A percentile compares a stretch with the other conserved stretches of the same genome.
Evolutionary conservation across 1,140 invertebrate species (phyloP).

Genomic region (Aplysia californica): DNA sequence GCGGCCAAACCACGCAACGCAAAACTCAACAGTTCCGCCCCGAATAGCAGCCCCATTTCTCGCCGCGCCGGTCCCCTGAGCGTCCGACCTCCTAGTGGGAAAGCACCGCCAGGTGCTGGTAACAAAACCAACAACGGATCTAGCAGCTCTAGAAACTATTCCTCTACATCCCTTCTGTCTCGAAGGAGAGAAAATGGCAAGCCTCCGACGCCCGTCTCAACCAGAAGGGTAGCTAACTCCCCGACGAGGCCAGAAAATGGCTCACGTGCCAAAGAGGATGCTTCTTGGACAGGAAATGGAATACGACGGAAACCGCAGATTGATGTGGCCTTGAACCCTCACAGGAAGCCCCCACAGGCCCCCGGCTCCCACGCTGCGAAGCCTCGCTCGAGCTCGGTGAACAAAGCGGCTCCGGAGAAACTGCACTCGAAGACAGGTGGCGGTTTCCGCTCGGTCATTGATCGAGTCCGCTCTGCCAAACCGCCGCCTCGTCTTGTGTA

Average conservation of each 20-base stretch:
- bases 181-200: slow-evolving; percentile 1
- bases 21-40: slow-evolving; percentile 7
- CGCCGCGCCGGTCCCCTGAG: slow-evolving; percentile 19
- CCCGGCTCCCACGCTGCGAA: slow-evolving; percentile 35
- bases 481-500: slow-evolving; percentile 38
- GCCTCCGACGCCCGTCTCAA: not conserved
- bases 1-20: not conserved
- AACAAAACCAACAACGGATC: not conserved
- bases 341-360: slow-evolving; percentile 26
- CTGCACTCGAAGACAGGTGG: slow-evolving; percentile 4
- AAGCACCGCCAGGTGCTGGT: not conserved
- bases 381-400: slow-evolving; percentile 34
- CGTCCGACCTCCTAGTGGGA: not conserved
- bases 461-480: slow-evolving; percentile 39
- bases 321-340: slow-evolving; percentile 26
- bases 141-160: not conserved
- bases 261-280: not conserved
- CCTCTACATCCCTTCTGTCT: slow-evolving; percentile 5
- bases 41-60: not conserved
- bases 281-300: slow-evolving; percentile 14
- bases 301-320: slow-evolving; percentile 41
- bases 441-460: slow-evolving; percentile 20
- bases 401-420: slow-evolving; percentile 24
- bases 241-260: not conserved
- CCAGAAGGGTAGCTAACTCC: not conserved